These are phyloP conservation scores for Nothobranchius kuhntae DNA, from an alignment of 2,113 vertebrate species.

Conservation along the genomic window DNA sequence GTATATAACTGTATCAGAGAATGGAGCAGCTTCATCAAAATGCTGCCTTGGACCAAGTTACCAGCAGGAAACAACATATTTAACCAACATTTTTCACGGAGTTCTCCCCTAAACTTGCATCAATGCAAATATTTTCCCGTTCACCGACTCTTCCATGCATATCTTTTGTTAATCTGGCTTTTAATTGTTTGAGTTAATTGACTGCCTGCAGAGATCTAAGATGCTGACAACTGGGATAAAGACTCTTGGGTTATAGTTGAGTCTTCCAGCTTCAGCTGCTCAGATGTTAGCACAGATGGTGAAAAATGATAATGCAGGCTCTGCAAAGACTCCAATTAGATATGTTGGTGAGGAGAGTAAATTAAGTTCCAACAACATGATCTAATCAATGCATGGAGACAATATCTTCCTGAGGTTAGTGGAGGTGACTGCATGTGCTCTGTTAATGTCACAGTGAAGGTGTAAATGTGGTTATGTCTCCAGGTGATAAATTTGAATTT, in stretches of 20 bases:
- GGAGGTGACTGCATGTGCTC: not conserved
- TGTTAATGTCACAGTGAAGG: not conserved
- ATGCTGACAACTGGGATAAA: conserved; percentile 17
- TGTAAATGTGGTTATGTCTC: not conserved
- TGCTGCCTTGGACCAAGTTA: not conserved
- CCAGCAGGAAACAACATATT: conserved; percentile 14
- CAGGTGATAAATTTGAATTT: not conserved
- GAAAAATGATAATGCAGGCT: conserved; percentile 23
- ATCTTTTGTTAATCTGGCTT: not conserved
- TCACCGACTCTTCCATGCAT: not conserved
- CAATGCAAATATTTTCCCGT: no score
- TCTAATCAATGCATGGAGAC: conserved; percentile 2
- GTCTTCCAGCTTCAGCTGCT: conserved; percentile 39
- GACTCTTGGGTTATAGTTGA: conserved; percentile 45
- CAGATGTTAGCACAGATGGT: conserved; percentile 23
- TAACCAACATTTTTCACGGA: no score
- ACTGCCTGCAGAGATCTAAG: conserved; percentile 44
- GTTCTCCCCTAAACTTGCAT: no score
- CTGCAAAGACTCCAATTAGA: conserved; percentile 28
- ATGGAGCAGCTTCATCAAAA: conserved; percentile 32
- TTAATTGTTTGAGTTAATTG: conserved; percentile 45
- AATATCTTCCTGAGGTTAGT: not conserved
- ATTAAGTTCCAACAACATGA: not conserved
- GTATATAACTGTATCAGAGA: conserved; percentile 30
- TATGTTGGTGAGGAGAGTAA: not conserved